Base-by-base conservation (phyloP, 2,113 vertebrate species). In the Corythornis vintsioides region DNA sequence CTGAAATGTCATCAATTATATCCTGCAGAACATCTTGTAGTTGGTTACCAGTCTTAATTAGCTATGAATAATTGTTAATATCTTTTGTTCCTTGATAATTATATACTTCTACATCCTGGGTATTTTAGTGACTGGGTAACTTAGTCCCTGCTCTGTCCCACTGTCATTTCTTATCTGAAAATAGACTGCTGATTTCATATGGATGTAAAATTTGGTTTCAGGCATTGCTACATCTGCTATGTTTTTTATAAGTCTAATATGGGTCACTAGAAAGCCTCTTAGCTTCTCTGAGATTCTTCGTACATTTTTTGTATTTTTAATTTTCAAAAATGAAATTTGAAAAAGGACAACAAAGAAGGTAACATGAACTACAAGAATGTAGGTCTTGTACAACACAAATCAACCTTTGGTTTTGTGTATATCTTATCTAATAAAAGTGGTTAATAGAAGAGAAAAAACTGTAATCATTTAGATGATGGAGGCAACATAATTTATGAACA, bases 131-230 rank as follows among this genome's bases (percentile, higher is more conserved):
- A 47, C 42, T 66, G 73, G 18, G 14, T 69, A 71, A 53, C 25
- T 48, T 56, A 57, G 26, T 26, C 52, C 19, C 35, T 84, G 17
- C 29, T 74, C 57, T 72, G 48, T 35, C 20, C 21, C 13, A 63
- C 57, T 72, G n/a, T 28, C 38, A 55, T 81, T 89, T 91, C 9
- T 33, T 59, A 19, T 47, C 70, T 81, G 83, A 91, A 89, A 93
- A 92, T 66, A 78, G 31, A 69, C 21, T 59, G 47, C 33, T 91
- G 70, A 55, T 83, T 83, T 67, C 56, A 38, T 56, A 65, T 50
- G 81, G 61, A 55, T 82, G 33, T 25, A 81, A 92, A 89, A 70
- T 70, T 84, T 91, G 60, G n/a, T 78, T 94, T 77, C 57, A 81
- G 61, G 61, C 70, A 47, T 22, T 84, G 42, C 42, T 77, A 26